Base-by-base conservation (phyloP, 2,113 vertebrate species). In the Eonycteris spelaea region DNA sequence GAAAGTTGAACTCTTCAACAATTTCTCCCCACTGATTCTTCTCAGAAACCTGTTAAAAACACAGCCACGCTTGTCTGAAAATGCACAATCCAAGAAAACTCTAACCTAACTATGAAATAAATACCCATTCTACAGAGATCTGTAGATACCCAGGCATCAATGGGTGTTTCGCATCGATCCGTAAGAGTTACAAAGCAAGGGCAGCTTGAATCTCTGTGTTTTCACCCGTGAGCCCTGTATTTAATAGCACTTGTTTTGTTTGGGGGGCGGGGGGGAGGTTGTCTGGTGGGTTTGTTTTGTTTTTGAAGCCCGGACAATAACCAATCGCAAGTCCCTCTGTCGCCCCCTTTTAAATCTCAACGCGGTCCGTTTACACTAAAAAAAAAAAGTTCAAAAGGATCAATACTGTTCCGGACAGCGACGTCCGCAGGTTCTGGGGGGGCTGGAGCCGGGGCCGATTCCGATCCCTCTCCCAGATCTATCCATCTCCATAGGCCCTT, bases 21-120 rank as follows among this genome's bases (percentile, higher is more conserved):
- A 99, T 99, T 98, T 99, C 99, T 97, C 98, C 98, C 99, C 99
- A 99, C 98, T 99, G 99, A 99, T 99, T 99, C 99, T 99, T 99
- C 98, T 99, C 99, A 78, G 99, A 99, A 95, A 99, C 99, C 99
- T 99, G 98, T 95, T 98, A 98, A 98, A 97, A 97, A 98, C 98
- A 98, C 97, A 98, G 97, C 98, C 97, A 98, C 95, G 98, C 97
- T 98, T 96, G 98, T 97, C 97, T 97, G 94, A 97, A 97, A 95
- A 92, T 35, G 63, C 97, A 97, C 97, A 97, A 93, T 91, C 92
- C 96, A 80, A 83, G 97, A 96, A 97, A 97, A 61, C 87, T 95
- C 95, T 78, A 51, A 78, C 97, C 86, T 88, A 97, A 97, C 98
- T 94, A 97, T 53, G 95, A 97, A 98, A 97, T 79, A 97, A 98